phyloP scores from a whole-genome alignment of 2,797 vertebrate species.

The Esox masquinongy region DNA sequence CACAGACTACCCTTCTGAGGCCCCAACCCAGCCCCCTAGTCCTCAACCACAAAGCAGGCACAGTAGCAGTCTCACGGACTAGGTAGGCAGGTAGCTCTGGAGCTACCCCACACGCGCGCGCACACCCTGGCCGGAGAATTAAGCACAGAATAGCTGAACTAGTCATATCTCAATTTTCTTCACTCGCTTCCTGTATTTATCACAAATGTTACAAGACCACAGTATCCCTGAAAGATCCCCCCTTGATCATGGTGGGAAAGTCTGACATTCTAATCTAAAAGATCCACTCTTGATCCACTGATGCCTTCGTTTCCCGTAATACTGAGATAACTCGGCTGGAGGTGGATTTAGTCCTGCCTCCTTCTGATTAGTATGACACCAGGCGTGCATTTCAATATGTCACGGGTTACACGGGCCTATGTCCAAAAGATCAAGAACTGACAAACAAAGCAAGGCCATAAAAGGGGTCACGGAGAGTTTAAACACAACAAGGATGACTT shows the following conservation, averaged over 20 bases:
- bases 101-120: too few species aligned
- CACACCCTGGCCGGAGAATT: neutral
- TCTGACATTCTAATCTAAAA: neutral
- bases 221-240: neutral
- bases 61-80: slow-evolving; percentile 29
- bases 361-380: neutral
- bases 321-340: slow-evolving; percentile 4
- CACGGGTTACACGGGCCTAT: neutral
- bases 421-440: slow-evolving; percentile 14
- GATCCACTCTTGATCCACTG: neutral
- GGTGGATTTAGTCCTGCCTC: slow-evolving; percentile 10
- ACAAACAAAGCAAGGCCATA: slow-evolving; percentile 10
- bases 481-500: slow-evolving; percentile 29
- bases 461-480: slow-evolving; percentile 21
- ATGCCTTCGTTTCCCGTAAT: neutral
- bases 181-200: neutral
- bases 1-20: slow-evolving; percentile 64
- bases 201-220: neutral
- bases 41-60: slow-evolving; percentile 60
- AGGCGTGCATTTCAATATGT: slow-evolving; percentile 14
- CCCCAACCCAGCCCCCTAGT: slow-evolving; percentile 53
- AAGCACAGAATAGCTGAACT: too few species aligned
- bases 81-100: slow-evolving; percentile 20
- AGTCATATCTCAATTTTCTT: neutral
- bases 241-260: neutral